These are phyloP conservation scores for Acanthacorydalis orientalis DNA, from an alignment of 2,888 invertebrate species.

Conservation along the genomic window DNA sequence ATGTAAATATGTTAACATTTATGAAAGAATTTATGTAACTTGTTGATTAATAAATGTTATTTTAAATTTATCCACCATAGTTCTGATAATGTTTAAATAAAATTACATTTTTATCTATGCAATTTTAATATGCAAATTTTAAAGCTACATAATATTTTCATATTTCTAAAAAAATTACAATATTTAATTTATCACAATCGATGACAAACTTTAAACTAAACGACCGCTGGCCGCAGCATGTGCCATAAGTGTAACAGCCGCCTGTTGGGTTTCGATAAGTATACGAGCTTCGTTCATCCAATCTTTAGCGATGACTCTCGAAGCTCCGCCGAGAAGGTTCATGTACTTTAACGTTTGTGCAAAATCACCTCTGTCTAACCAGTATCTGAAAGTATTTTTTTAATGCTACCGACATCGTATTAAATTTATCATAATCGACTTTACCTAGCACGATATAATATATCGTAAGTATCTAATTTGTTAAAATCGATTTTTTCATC, in stretches of 20 bases:
- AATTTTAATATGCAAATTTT: too few relatives aligned
- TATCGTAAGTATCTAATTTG: slow-evolving; percentile 68
- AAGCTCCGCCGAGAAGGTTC: slow-evolving; percentile 75
- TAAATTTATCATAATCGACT: slow-evolving; percentile 5
- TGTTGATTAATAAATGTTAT: too few relatives aligned
- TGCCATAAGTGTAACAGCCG: slow-evolving; percentile 75
- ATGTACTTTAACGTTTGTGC: slow-evolving; percentile 72
- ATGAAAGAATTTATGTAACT: too few relatives aligned
- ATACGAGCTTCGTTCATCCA: slow-evolving; percentile 78
- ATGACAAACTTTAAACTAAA: too few relatives aligned
- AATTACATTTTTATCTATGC: too few relatives aligned
- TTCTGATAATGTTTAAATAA: too few relatives aligned
- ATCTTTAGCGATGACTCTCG: slow-evolving; percentile 62
- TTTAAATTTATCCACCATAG: too few relatives aligned
- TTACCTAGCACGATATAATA: slow-evolving; percentile 78
- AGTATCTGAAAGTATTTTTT: slow-evolving; percentile 42
- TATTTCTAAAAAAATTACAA: too few relatives aligned
- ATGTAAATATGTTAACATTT: too few relatives aligned
- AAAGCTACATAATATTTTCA: too few relatives aligned
- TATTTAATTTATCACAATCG: too few relatives aligned
- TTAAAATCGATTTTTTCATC: slow-evolving; percentile 56
- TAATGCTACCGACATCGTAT: neutral
- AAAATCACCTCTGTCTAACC: slow-evolving; percentile 76
- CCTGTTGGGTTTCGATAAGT: slow-evolving; percentile 77
- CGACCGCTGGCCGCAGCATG: slow-evolving; percentile 65